phyloP scores from a whole-genome alignment of 2,888 invertebrate species.

The Griposia aprilina region DNA sequence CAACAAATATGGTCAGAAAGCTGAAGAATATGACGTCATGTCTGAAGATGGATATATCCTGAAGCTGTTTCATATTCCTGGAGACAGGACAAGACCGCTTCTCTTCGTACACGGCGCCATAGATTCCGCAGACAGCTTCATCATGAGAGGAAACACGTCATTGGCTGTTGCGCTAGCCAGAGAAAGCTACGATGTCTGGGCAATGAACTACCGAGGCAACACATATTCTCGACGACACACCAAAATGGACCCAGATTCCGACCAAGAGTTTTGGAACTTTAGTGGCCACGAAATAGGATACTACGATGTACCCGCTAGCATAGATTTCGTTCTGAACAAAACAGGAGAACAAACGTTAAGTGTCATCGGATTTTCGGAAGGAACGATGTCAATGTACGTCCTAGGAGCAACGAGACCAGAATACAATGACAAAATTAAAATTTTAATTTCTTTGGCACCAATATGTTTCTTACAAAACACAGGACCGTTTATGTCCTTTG shows the following conservation, averaged over 20 bases:
- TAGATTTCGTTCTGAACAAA: slow-evolving; percentile 73
- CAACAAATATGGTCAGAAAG: slow-evolving; percentile 70
- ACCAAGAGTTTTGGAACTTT: slow-evolving; percentile 87
- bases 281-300: slow-evolving; percentile 93
- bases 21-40: slow-evolving; percentile 69
- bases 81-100: slow-evolving; percentile 67
- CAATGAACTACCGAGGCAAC: slow-evolving; percentile 90
- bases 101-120: slow-evolving; percentile 74
- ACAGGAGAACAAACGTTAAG: slow-evolving; percentile 90
- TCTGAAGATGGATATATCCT: slow-evolving; percentile 76
- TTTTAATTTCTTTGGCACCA: slow-evolving; percentile 81
- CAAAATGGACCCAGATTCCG: slow-evolving; percentile 76
- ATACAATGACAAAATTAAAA: slow-evolving; percentile 90
- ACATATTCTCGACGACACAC: slow-evolving; percentile 90
- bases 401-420: slow-evolving; percentile 87
- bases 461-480: slow-evolving; percentile 67
- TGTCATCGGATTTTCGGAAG: slow-evolving; percentile 93
- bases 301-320: slow-evolving; percentile 92
- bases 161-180: slow-evolving; percentile 80
- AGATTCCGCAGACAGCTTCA: slow-evolving; percentile 74
- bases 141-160: slow-evolving; percentile 74
- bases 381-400: slow-evolving; percentile 90
- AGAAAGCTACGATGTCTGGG: slow-evolving; percentile 87
- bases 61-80: slow-evolving; percentile 72
- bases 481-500: slow-evolving; percentile 2